A percentile compares a stretch with the other conserved stretches of the same genome.
phyloP scores from a whole-genome alignment of 2,113 vertebrate genomes.

The Uria aalge region DNA sequence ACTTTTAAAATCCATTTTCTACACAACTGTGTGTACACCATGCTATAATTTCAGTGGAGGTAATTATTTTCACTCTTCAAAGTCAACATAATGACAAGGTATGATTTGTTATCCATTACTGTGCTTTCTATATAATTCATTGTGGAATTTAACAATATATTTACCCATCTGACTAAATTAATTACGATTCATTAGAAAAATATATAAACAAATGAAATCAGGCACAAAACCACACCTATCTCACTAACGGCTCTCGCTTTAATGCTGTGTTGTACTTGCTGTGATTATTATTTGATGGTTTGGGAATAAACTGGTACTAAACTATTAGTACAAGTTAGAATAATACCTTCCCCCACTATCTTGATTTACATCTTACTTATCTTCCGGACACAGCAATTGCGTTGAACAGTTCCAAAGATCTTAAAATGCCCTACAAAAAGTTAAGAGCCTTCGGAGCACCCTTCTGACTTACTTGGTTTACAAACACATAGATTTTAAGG shows the following conservation, averaged over 20 bases:
- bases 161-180: constrained; percentile 4
- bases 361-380: background rate
- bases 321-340: background rate
- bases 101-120: background rate
- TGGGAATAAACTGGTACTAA: background rate
- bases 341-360: background rate
- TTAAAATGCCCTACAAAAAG: background rate
- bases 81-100: background rate
- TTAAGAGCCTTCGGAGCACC: background rate
- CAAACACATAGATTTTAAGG: background rate
- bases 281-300: background rate
- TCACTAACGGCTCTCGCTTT: background rate
- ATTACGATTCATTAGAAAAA: background rate
- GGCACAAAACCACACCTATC: background rate
- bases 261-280: background rate
- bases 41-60: background rate
- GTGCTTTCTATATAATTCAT: background rate
- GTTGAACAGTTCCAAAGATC: background rate
- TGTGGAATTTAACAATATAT: background rate
- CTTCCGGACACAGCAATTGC: background rate
- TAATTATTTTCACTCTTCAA: constrained; percentile 14
- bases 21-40: background rate
- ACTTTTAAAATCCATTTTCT: background rate
- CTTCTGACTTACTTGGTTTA: background rate
- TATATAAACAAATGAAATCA: constrained; percentile 2